These are phyloP conservation scores for Eretmocerus hayati DNA, from an alignment of 2,888 invertebrate species.

Conservation along the genomic window DNA sequence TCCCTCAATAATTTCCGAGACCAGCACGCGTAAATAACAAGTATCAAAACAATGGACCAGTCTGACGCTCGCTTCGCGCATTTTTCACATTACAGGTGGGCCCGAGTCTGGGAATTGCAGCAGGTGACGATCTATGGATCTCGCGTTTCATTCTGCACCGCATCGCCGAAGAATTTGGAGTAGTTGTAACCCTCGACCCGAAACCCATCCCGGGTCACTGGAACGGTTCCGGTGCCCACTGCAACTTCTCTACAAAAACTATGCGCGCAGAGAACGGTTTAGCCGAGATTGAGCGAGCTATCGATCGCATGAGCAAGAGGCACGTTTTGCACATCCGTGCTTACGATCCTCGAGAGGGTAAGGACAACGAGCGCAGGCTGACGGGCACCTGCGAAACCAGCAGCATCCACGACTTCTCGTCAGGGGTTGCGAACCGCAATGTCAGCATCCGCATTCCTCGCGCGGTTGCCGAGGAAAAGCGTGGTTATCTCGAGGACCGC, in stretches of 20 bases:
- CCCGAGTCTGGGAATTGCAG: slow-evolving; percentile 77
- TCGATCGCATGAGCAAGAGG: slow-evolving; percentile 85
- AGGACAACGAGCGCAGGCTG: slow-evolving; percentile 91
- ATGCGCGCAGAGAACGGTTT: slow-evolving; percentile 90
- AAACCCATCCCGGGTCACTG: slow-evolving; percentile 70
- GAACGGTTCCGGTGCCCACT: slow-evolving; percentile 96
- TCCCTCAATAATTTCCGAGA: too few relatives aligned
- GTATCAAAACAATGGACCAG: too few relatives aligned
- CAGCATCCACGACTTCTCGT: slow-evolving; percentile 93
- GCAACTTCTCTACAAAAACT: slow-evolving; percentile 87
- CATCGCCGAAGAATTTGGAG: slow-evolving; percentile 85
- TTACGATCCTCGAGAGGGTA: slow-evolving; percentile 92
- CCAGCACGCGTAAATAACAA: too few relatives aligned
- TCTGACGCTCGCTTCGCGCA: too few relatives aligned
- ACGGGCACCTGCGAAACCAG: slow-evolving; percentile 96
- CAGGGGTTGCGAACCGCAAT: slow-evolving; percentile 89
- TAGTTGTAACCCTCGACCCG: slow-evolving; percentile 70
- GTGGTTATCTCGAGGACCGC: slow-evolving; percentile 91
- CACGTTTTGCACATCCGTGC: slow-evolving; percentile 92
- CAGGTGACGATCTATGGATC: slow-evolving; percentile 83
- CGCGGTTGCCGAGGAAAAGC: slow-evolving; percentile 80
- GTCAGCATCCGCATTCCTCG: slow-evolving; percentile 93
- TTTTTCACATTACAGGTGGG: too few relatives aligned
- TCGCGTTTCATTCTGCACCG: slow-evolving; percentile 79
- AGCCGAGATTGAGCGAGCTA: slow-evolving; percentile 87